Base-by-base conservation (phyloP, 2,113 vertebrate species). In the Gadus macrocephalus region DNA sequence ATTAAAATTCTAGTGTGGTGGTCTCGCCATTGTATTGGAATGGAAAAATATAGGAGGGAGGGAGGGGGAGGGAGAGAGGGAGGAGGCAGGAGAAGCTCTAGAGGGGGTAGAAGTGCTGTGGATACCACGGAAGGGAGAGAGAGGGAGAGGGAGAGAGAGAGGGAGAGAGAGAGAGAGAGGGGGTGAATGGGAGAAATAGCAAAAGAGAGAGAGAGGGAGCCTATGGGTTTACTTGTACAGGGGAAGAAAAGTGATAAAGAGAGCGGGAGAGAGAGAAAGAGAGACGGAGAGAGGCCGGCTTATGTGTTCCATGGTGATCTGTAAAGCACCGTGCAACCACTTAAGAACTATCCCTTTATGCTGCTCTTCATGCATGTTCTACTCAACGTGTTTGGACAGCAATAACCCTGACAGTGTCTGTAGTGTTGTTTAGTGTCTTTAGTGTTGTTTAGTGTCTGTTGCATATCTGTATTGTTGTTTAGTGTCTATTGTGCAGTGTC, bases 1-100 rank as follows among this genome's bases (percentile, higher is more conserved):
- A 88, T 91, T 91, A 86, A 85, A 83, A 91, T 90, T 88, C 83
- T 69, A 67, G 77, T 69, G 76, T 71, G 85, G 83, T 78, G 84
- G 84, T 87, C 74, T 49, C 73, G 68, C 72, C 84, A 78, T 49
- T 49, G 64, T 66, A 70, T 68, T 62, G 66, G 83, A 90, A 89
- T 83, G 75, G 82, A 78, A 83, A 88, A 88, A 87, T 85, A 83
- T 75, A 66, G 73, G 74, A 22, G 2, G 1, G 9, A 49, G 42
- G 2, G 42, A 49, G 42, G 12, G 8, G 14, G 62, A 67, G 53
- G 35, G 56, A 38, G 8, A 4, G 66, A 27, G 11, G 5, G 62
- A 64, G 15, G 53, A 53, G 3, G 53, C 9, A 12, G 53, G 25
- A 25, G 25, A 25, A 25, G 25, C 25, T 25, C 2, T 25, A 25